A percentile compares a stretch with the other conserved stretches of the same genome.
Evolutionary conservation across 2,113 vertebrate genomes (phyloP).

Genomic region (Archilochus colubris): DNA sequence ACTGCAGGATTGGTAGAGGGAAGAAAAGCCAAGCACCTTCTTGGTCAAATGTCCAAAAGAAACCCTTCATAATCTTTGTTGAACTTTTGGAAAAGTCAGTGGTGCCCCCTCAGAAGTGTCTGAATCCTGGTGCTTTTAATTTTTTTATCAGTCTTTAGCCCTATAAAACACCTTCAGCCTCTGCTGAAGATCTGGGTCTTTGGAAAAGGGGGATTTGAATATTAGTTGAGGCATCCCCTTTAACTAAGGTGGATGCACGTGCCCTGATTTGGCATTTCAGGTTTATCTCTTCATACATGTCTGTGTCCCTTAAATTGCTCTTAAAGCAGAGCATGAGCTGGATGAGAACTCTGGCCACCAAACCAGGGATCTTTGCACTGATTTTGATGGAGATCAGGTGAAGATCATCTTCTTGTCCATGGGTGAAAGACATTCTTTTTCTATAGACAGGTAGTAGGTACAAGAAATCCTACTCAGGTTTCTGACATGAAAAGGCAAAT

Average conservation of each 20-base stretch:
- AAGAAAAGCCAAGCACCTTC: background rate
- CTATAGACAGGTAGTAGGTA: background rate
- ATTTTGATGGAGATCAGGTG: background rate
- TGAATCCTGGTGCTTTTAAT: background rate
- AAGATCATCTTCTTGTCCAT: background rate
- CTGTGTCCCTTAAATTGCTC: background rate
- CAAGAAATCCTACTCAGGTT: background rate
- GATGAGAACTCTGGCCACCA: background rate
- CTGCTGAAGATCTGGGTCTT: background rate
- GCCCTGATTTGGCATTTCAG: background rate
- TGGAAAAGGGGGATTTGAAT: background rate
- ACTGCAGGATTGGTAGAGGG: background rate
- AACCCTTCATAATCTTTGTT: background rate
- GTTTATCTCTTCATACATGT: accelerated
- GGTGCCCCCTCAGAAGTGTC: background rate
- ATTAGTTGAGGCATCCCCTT: background rate
- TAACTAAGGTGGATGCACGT: background rate
- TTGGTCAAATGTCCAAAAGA: background rate
- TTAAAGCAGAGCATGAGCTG: background rate
- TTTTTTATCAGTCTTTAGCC: background rate
- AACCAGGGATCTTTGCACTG: background rate
- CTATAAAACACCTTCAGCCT: background rate
- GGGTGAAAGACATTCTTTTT: background rate
- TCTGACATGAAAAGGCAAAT: background rate
- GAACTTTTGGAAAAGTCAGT: background rate